A percentile compares a stretch with the other conserved stretches of the same genome.
Conservation (phyloP, 23 tunicate genomes). For the Styela clava region DNA sequence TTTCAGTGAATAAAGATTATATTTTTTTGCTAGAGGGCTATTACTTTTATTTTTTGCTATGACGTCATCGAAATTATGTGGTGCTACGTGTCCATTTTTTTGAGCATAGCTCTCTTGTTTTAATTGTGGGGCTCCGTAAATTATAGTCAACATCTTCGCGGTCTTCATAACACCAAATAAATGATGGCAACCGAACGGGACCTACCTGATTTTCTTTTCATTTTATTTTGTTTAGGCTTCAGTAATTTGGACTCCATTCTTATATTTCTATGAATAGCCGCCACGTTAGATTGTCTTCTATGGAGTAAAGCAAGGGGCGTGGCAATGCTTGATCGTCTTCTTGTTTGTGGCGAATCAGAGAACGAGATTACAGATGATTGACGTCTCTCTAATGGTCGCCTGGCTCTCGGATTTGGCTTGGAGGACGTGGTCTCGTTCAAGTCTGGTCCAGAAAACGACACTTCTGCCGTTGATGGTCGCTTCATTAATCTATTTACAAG, state of each 20-base stretch:
- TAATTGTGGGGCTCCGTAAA: neutral
- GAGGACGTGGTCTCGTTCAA: neutral
- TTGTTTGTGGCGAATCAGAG: slow-evolving; percentile 17
- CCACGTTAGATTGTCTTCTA: slow-evolving; percentile 33
- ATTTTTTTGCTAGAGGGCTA: too few relatives aligned
- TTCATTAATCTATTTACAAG: neutral
- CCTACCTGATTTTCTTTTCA: slow-evolving; percentile 24
- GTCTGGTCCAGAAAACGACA: neutral
- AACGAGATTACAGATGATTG: slow-evolving; percentile 25
- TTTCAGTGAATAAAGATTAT: too few relatives aligned
- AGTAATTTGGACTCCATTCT: slow-evolving; percentile 9
- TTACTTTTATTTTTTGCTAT: too few relatives aligned
- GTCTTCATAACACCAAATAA: too few relatives aligned
- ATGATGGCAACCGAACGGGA: too few relatives aligned
- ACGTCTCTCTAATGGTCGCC: slow-evolving; percentile 3
- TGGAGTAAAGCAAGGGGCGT: slow-evolving; percentile 9
- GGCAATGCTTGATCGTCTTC: slow-evolving; percentile 12
- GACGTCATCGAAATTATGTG: too few relatives aligned
- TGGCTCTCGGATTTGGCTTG: neutral
- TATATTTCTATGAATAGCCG: slow-evolving; percentile 16
- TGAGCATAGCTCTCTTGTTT: neutral
- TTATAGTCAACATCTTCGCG: too few relatives aligned
- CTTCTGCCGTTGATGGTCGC: slow-evolving; percentile 9
- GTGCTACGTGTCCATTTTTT: too few relatives aligned
- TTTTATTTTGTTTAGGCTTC: slow-evolving; percentile 17